Conservation (phyloP, 2,113 vertebrate species). For the Andinoacara biseriatus region DNA sequence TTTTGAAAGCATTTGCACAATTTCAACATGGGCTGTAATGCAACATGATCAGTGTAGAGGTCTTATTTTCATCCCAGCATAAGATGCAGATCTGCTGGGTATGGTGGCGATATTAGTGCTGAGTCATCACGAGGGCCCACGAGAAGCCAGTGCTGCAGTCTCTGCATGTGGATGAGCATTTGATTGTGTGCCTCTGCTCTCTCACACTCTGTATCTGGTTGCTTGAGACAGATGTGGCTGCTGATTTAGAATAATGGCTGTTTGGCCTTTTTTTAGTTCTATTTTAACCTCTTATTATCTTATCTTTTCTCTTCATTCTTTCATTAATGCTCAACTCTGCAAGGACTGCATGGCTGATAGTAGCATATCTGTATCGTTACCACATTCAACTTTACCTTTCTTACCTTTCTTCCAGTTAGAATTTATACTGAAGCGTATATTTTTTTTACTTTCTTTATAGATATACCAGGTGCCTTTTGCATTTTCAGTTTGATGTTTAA, state of each 20-base stretch:
- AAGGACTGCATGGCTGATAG: too few relatives aligned
- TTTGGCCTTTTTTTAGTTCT: not conserved
- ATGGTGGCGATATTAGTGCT: conserved; percentile 13
- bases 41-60: accelerated
- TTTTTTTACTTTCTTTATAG: not conserved
- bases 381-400: not conserved
- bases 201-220: not conserved
- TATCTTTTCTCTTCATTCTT: too few relatives aligned
- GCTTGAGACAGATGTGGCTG: not conserved
- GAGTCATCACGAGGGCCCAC: conserved; percentile 56
- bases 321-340: too few relatives aligned
- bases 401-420: not conserved
- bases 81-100: not conserved
- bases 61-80: not conserved
- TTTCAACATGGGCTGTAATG: not conserved
- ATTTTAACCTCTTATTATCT: not conserved
- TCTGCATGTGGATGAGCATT: conserved; percentile 20
- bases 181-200: conserved; percentile 7
- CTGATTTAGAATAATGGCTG: not conserved
- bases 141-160: conserved; percentile 40
- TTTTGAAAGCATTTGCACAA: not conserved
- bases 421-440: too few relatives aligned
- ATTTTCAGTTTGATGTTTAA: not conserved
- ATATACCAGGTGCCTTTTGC: not conserved
- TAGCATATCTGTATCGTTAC: not conserved